Percentiles rank a stretch among this genome's conserved stretches.
phyloP scores from a whole-genome alignment of 2,888 invertebrate genomes.

The Stegana nigrithorax region DNA sequence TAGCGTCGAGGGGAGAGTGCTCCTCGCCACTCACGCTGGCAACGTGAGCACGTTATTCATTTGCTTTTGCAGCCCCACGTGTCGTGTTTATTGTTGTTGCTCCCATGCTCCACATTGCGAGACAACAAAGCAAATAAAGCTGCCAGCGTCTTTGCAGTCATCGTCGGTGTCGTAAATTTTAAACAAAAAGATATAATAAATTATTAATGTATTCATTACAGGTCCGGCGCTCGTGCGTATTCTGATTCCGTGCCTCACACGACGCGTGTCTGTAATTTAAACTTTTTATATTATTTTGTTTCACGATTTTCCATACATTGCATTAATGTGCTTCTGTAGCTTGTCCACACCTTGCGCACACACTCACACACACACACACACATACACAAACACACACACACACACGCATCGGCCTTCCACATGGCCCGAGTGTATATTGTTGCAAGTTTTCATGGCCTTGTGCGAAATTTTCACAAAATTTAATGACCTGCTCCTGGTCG shows the following conservation, averaged over 20 bases:
- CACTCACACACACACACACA: too few relatives aligned
- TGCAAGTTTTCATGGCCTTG: too few relatives aligned
- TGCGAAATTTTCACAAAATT: too few relatives aligned
- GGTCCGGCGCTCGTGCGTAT: not conserved
- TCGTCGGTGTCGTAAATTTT: conserved; percentile 9
- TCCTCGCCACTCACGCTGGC: too few relatives aligned
- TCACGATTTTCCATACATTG: not conserved
- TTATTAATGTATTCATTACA: conserved; percentile 53
- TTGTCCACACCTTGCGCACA: too few relatives aligned
- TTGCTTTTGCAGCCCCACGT: conserved; percentile 14
- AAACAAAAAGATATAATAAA: conserved; percentile 36
- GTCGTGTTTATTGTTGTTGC: conserved; percentile 9
- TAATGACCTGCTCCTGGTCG: too few relatives aligned
- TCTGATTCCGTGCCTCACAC: not conserved
- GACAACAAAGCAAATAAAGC: not conserved
- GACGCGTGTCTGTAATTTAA: conserved; percentile 11
- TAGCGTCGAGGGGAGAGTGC: too few relatives aligned
- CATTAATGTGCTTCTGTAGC: too few relatives aligned
- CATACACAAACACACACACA: too few relatives aligned
- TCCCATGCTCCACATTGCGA: conserved; percentile 11
- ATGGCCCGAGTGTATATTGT: too few relatives aligned
- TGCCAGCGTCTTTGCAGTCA: not conserved
- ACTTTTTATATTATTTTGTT: conserved; percentile 12
- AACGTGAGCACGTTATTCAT: conserved; percentile 16
- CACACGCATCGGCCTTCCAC: too few relatives aligned